phyloP scores from a whole-genome alignment of 2,113 vertebrate genomes.

The Tachuris rubrigastra region DNA sequence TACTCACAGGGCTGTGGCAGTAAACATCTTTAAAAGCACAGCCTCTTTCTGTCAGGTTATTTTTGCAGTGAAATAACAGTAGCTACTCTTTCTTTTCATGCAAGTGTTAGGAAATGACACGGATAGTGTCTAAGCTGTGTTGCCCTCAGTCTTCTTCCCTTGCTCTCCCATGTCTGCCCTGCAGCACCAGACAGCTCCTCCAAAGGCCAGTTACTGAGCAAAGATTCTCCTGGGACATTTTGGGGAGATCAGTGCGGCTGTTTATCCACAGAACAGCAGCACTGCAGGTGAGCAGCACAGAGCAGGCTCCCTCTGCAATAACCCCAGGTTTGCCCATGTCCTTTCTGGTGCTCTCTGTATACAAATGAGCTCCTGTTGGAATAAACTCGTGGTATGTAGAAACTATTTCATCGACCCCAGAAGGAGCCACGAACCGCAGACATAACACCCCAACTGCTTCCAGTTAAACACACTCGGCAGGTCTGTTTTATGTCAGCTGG shows the following conservation, averaged over 20 bases:
- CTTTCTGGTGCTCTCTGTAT: not conserved
- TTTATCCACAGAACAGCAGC: not conserved
- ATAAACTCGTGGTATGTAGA: not conserved
- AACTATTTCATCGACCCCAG: not conserved
- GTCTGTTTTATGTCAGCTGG: not conserved
- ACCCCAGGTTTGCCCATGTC: not conserved
- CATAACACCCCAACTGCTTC: not conserved
- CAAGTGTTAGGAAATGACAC: not conserved
- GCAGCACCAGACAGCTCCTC: not conserved
- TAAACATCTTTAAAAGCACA: not conserved
- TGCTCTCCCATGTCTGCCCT: not conserved
- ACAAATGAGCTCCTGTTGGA: not conserved
- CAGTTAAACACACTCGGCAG: not conserved
- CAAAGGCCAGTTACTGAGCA: not conserved
- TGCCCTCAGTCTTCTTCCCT: not conserved
- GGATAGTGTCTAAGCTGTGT: not conserved
- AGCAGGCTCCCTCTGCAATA: not conserved
- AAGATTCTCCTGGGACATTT: not conserved
- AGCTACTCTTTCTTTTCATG: not conserved
- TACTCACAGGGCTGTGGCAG: not conserved
- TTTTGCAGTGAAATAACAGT: not conserved
- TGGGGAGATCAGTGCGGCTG: not conserved
- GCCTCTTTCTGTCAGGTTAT: not conserved
- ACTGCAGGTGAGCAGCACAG: not conserved
- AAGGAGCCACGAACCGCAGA: not conserved